Conservation (phyloP, 2,888 invertebrate species). For the Branchipolynoe longqiensis region DNA sequence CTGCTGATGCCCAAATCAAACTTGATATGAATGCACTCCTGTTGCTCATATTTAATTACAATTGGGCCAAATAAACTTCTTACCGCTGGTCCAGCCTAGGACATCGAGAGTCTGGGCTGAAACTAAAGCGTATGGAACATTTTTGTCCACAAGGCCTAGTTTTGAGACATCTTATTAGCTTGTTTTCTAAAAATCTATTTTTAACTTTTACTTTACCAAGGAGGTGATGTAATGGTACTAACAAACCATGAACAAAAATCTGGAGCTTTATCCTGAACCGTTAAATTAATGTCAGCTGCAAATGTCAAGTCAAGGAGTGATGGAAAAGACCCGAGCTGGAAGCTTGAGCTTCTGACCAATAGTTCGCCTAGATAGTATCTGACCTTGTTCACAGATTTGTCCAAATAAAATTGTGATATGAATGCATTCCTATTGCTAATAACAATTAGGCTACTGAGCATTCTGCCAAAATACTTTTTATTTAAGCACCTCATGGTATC, state of each 20-base stretch:
- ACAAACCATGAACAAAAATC: no score
- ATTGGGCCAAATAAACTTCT: constrained; percentile 9
- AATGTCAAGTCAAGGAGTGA: not conserved
- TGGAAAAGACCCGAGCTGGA: constrained; percentile 41
- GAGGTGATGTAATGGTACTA: no score
- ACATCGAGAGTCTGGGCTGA: not conserved
- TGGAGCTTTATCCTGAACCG: no score
- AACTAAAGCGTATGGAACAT: not conserved
- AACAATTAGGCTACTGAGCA: no score
- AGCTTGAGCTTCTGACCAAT: constrained; percentile 13
- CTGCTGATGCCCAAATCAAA: constrained; percentile 26
- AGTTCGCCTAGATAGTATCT: constrained; percentile 66
- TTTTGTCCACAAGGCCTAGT: not conserved
- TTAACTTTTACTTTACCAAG: no score
- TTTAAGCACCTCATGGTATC: no score
- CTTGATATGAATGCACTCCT: not conserved
- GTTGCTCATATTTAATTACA: not conserved
- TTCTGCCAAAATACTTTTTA: no score
- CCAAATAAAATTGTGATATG: not conserved
- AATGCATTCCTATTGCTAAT: no score
- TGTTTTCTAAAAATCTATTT: no score
- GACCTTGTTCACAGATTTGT: constrained; percentile 27
- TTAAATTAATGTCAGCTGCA: not conserved
- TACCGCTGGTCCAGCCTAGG: not conserved
- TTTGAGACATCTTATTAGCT: no score